A percentile compares a stretch with the other conserved stretches of the same genome.
These are phyloP conservation scores for Nannoperca australis DNA, from an alignment of 2,797 vertebrate species.

Conservation along the genomic window DNA sequence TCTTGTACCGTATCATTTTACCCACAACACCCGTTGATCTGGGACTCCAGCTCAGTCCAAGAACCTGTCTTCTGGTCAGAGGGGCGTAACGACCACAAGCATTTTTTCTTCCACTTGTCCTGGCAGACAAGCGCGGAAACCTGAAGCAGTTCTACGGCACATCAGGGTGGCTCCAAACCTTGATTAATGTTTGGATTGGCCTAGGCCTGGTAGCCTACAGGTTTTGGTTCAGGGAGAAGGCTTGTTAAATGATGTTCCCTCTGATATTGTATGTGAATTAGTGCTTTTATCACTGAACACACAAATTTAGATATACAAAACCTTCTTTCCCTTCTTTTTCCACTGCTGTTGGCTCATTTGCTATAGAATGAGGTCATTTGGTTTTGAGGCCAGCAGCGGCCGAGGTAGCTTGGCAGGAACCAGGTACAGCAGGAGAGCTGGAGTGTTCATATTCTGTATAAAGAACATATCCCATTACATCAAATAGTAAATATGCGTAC, in stretches of 20 bases:
- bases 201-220: not conserved
- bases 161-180: slow-evolving; percentile 30
- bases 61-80: slow-evolving; percentile 66
- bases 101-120: slow-evolving; percentile 59
- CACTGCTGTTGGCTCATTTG: slow-evolving; percentile 2
- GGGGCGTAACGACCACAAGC: slow-evolving; percentile 47
- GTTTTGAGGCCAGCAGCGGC: slow-evolving; percentile 26
- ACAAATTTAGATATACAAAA: slow-evolving; percentile 8
- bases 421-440: slow-evolving; percentile 33
- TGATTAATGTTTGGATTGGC: slow-evolving; percentile 18
- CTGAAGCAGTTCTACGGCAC: slow-evolving; percentile 28
- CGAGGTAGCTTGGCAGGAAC: slow-evolving; percentile 36
- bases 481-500: slow-evolving; percentile 35
- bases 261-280: slow-evolving; percentile 3
- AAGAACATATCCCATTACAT: slow-evolving; percentile 52
- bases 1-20: slow-evolving; percentile 72
- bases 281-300: slow-evolving; percentile 19
- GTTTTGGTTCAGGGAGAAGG: slow-evolving; percentile 14
- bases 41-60: slow-evolving; percentile 52
- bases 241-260: slow-evolving; percentile 18
- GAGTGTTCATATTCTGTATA: slow-evolving; percentile 20
- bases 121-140: slow-evolving; percentile 60
- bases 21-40: slow-evolving; percentile 52
- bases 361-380: slow-evolving; percentile 24
- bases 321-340: slow-evolving; percentile 12